phyloP scores from a whole-genome alignment of 2,113 vertebrate genomes.

The Rhinichthys klamathensis region DNA sequence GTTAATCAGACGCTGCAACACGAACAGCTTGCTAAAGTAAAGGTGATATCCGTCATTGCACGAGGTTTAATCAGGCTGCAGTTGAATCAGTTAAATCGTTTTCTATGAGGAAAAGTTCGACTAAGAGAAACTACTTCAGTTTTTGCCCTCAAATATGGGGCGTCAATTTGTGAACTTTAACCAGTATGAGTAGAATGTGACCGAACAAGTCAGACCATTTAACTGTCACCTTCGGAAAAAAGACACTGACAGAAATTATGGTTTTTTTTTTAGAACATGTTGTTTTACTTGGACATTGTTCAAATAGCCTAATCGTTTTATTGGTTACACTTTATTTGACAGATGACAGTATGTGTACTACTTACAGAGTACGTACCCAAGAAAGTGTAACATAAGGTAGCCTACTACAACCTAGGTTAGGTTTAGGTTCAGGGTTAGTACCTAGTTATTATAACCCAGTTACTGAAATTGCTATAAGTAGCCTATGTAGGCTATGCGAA shows the following conservation, averaged over 20 bases:
- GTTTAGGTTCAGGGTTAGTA: no score
- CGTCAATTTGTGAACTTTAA: conserved; percentile 45
- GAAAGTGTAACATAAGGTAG: no score
- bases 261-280: conserved; percentile 10
- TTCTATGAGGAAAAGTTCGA: not conserved
- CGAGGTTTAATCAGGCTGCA: not conserved
- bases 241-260: not conserved
- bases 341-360: no score
- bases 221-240: conserved; percentile 16
- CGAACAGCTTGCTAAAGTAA: not conserved
- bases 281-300: no score
- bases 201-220: conserved; percentile 53
- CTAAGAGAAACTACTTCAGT: conserved; percentile 13
- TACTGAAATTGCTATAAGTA: no score
- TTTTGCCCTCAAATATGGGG: conserved; percentile 27
- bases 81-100: not conserved
- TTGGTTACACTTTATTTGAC: no score
- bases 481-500: no score
- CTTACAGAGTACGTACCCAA: no score
- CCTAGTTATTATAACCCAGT: no score
- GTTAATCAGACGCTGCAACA: not conserved
- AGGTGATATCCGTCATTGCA: not conserved
- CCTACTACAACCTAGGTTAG: no score
- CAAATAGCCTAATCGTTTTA: no score
- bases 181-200: conserved; percentile 55